phyloP scores from a whole-genome alignment of 2,888 invertebrate species.

The Rutpela maculata region DNA sequence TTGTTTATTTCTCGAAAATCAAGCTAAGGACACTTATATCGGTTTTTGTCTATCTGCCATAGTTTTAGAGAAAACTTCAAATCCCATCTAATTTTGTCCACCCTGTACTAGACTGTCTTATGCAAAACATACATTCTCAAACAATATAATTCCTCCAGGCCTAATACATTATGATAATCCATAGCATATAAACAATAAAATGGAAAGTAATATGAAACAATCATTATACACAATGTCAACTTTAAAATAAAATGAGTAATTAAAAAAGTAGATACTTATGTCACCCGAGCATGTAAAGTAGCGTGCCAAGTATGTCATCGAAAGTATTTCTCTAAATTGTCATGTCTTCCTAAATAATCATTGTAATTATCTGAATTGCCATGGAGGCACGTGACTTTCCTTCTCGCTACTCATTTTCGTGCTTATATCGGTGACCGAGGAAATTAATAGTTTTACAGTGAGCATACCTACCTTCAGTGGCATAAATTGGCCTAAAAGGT shows the following conservation, averaged over 20 bases:
- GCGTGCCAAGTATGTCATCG: slow-evolving; percentile 7
- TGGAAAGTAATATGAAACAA: neutral
- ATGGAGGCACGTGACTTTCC: neutral
- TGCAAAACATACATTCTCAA: too few relatives aligned
- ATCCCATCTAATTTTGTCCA: too few relatives aligned
- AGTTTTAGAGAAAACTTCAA: too few relatives aligned
- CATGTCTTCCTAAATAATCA: neutral
- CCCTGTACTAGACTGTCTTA: too few relatives aligned
- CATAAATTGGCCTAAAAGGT: too few relatives aligned
- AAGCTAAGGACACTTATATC: too few relatives aligned
- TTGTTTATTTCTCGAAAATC: too few relatives aligned
- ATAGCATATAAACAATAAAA: neutral
- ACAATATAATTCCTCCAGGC: too few relatives aligned
- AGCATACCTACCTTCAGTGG: neutral
- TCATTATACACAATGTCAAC: neutral
- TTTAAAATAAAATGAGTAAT: neutral
- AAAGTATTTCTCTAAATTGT: neutral
- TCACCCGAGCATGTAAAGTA: slow-evolving; percentile 1
- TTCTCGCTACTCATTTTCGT: neutral
- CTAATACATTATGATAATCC: too few relatives aligned
- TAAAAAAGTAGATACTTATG: neutral
- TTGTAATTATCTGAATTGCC: neutral
- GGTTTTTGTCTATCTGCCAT: too few relatives aligned
- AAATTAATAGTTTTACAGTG: neutral
- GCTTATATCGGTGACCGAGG: neutral